These are phyloP conservation scores for Argyrosomus regius DNA, from an alignment of 2,797 vertebrate genomes.

Conservation along the genomic window DNA sequence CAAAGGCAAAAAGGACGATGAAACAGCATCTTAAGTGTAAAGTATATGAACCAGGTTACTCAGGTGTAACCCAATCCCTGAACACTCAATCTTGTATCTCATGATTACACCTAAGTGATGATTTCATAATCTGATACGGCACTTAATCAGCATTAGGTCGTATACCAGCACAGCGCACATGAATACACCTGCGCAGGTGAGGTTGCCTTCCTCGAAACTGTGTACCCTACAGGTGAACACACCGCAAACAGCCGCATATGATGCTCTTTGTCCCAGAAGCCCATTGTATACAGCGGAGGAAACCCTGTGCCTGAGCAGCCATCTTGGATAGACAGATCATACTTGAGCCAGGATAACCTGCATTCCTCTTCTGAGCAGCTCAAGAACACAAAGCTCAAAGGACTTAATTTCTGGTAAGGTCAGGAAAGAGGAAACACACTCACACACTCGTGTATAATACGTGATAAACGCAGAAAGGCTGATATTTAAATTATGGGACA, in stretches of 20 bases:
- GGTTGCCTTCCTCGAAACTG: background rate
- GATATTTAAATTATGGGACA: constrained; percentile 4
- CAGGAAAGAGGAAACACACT: background rate
- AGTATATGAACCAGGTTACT: background rate
- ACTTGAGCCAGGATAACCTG: constrained; percentile 84
- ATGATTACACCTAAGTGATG: background rate
- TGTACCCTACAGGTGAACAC: constrained; percentile 14
- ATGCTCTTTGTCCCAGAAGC: constrained; percentile 87
- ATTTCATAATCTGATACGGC: background rate
- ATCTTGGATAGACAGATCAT: constrained; percentile 88
- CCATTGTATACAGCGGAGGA: constrained; percentile 90
- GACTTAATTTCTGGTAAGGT: constrained; percentile 76
- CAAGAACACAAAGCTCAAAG: constrained; percentile 61
- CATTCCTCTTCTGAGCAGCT: constrained; percentile 76
- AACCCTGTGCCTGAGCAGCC: constrained; percentile 93
- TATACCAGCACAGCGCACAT: background rate
- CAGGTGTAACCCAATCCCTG: background rate
- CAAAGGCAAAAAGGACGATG: background rate
- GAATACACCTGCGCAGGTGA: constrained; percentile 71
- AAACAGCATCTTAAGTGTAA: background rate
- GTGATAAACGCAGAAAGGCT: background rate
- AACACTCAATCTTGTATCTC: background rate
- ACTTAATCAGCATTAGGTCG: background rate
- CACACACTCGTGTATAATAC: background rate
- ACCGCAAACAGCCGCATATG: constrained; percentile 67